Evolutionary conservation across 2,113 vertebrate species (phyloP), one percentile per base, ranked within the genome.

Genomic region (Illadopsis cleaveri): DNA sequence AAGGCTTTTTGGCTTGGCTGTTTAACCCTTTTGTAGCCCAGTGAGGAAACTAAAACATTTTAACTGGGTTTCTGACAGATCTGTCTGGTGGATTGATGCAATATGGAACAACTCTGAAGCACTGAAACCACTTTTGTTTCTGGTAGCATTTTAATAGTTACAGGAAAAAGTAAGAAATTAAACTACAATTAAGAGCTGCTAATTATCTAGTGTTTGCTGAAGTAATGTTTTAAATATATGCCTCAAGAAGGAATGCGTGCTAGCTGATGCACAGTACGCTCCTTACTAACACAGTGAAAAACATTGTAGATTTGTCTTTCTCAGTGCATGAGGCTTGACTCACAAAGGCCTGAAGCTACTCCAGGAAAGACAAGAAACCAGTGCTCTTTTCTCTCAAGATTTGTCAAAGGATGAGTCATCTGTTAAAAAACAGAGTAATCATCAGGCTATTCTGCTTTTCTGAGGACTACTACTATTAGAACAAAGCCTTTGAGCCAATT

Each of bases 361-460:
- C 68, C 66, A 86, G 85, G 85, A 93, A 90, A 92, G 92, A 78
- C 78, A 92, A 95, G 93, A 94, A 96, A 82, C 62, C 70, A 92
- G 58, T 83, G 75, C 68, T 95, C 88, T 95, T 90, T 93, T 94
- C 92, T 86, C 82, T 96, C 56, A 75, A 83, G 82, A 88, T 90
- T 92, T 68, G 81, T 96, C 82, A 96, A 90, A 88, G 48, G 60
- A 86, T 95, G 90, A 97, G 51, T 96, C 94, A 96, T 96, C 71
- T 92, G 56, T 96, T 96, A 86, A 95, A 92, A 92, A 96, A 75
- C 90, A 96, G 54, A 93, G 76, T 83, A 92, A 95, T 94, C 95
- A 94, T 88, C 85, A 92, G 90, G 76, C 82, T 83, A 60, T 90
- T 96, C 79, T 86, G 75, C 71, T 93, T 95, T 96, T 96, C 85